Evolutionary conservation across 2,888 invertebrate species (phyloP), one percentile per base, ranked within the genome.

Genomic region (Diplazon laetatorius): DNA sequence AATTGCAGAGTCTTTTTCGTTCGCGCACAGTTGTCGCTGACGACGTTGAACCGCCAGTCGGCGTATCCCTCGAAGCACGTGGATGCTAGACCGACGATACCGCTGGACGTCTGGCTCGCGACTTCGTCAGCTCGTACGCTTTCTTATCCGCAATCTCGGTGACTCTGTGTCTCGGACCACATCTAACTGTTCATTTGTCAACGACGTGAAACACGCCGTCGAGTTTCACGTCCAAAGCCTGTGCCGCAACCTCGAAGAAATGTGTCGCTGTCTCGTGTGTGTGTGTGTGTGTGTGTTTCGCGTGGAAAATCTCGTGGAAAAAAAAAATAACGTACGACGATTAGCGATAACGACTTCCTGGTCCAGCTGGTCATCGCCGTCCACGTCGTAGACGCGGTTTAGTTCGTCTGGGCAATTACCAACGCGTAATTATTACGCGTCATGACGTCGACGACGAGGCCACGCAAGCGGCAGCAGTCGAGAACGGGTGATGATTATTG

Each of bases 161-260:
- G 81, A 83, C 75, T 81, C 12, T 68, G 66, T 73, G 25, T 35
- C 35, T 14, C 55, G 55, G 9, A 30, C 25, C 37, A 42, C 20
- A 20, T 52, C 77, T 84, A 85, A 85, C 85, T 82, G 84, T 85
- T 85, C 82, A 84, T 84, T 81, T 82, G 85, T 84, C 82, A 82
- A 82, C 76, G 71, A 37, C 35, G 39, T 35, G 39, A 25, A 42
- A 59, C 65, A 25, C 59, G 59, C 39, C 18, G 59, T 66, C 30
- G 50, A 42, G 50, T 66, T 66, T 73, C 65, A 42, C 48, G 25
- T 48, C 59, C 73, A 20, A 25, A 39, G 22, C 39, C 48, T 22
- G n/a, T n/a, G 16, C 39, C 48, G 44, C 57, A 9, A 2, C 6
- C 20, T 16, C 14, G 14, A 55, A 55, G 16, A 30, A 55, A 16